Percentiles rank a stretch among this genome's conserved stretches.
Evolutionary conservation across 2,113 vertebrate genomes (phyloP).

Genomic region (Eurypyga helias): DNA sequence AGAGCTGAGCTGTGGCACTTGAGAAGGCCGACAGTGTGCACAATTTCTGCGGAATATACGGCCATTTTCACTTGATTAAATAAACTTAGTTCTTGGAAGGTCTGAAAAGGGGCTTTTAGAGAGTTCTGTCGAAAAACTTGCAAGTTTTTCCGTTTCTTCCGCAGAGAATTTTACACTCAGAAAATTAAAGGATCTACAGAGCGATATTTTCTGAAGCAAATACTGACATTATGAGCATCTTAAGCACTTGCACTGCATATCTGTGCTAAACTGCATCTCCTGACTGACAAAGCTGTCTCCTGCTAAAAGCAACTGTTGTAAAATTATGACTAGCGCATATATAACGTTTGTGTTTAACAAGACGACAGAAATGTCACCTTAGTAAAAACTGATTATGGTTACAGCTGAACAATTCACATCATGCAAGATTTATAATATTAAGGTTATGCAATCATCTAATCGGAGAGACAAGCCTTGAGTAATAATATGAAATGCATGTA

Average conservation of each 20-base stretch:
- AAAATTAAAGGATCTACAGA: conserved; percentile 53
- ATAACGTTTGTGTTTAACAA: conserved; percentile 83
- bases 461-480: conserved; percentile 79
- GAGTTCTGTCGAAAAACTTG: background rate
- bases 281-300: conserved; percentile 73
- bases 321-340: conserved; percentile 76
- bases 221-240: conserved; percentile 56
- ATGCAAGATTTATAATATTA: conserved; percentile 82
- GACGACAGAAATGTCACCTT: conserved; percentile 82
- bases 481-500: conserved; percentile 76
- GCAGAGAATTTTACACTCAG: conserved; percentile 40
- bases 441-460: conserved; percentile 86
- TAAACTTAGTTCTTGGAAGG: background rate
- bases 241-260: conserved; percentile 53
- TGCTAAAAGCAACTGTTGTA: conserved; percentile 74
- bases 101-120: background rate
- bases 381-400: conserved; percentile 82
- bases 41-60: conserved; percentile 1
- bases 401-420: conserved; percentile 81
- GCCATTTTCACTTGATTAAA: background rate
- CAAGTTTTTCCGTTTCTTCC: conserved; percentile 67
- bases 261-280: conserved; percentile 61
- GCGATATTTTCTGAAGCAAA: conserved; percentile 61
- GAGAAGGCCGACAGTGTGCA: background rate
- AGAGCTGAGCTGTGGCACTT: conserved; percentile 33